Evolutionary conservation across 2,113 vertebrate genomes (phyloP).

Genomic region (Neodontobutis hainanensis): DNA sequence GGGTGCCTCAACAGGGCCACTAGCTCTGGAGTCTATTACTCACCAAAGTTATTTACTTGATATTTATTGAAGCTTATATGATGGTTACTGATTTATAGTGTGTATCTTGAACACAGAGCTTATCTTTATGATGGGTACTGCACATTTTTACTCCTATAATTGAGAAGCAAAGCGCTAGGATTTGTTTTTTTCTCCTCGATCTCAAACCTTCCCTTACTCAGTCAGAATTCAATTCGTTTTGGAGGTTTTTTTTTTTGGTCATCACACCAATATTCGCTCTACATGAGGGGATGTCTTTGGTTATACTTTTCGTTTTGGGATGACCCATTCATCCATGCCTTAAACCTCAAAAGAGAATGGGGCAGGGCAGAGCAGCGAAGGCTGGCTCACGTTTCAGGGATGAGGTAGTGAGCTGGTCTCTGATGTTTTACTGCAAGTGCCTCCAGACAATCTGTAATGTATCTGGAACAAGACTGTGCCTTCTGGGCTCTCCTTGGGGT

Average conservation of each 20-base stretch:
- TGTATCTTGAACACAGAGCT: too few relatives aligned
- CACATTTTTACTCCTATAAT: too few relatives aligned
- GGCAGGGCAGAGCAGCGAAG: slow-evolving; percentile 24
- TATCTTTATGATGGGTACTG: too few relatives aligned
- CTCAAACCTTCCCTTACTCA: too few relatives aligned
- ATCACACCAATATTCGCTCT: too few relatives aligned
- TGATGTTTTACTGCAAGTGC: slow-evolving; percentile 76
- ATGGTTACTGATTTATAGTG: slow-evolving; percentile 29
- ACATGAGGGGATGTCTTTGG: too few relatives aligned
- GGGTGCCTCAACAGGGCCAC: slow-evolving; percentile 36
- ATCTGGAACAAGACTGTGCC: slow-evolving; percentile 70
- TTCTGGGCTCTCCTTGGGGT: slow-evolving; percentile 68
- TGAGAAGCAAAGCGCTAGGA: too few relatives aligned
- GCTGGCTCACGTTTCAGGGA: slow-evolving; percentile 71
- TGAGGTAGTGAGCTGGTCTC: slow-evolving; percentile 66
- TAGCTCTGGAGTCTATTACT: slow-evolving; percentile 8
- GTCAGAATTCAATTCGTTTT: too few relatives aligned
- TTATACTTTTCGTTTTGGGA: not conserved
- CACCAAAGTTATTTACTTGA: slow-evolving; percentile 8
- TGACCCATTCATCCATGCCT: slow-evolving; percentile 18
- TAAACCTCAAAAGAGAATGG: not conserved
- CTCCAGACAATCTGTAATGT: slow-evolving; percentile 25
- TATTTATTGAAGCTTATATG: slow-evolving; percentile 72
- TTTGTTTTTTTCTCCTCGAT: too few relatives aligned
- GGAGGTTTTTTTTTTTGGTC: too few relatives aligned